Evolutionary conservation across 2,113 vertebrate genomes (phyloP).

Genomic region (Ochotona curzoniae): DNA sequence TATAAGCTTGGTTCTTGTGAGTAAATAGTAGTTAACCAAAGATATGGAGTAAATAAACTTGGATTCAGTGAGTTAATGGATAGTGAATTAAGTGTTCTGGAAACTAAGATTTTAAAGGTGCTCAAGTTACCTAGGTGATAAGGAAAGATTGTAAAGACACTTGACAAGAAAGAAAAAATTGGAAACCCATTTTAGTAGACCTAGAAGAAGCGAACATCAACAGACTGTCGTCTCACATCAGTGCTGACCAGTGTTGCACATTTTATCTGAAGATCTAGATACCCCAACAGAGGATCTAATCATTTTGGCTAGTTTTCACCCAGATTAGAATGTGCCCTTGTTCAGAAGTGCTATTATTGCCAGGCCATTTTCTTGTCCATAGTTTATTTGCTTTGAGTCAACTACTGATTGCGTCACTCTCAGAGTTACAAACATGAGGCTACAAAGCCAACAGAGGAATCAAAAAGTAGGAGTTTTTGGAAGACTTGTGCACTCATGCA

Average conservation of each 20-base stretch:
- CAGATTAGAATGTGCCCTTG: fast-evolving
- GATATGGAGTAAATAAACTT: conserved; percentile 44
- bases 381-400: neutral
- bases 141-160: neutral
- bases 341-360: neutral
- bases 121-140: neutral
- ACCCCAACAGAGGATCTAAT: neutral
- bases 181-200: neutral
- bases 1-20: conserved; percentile 39
- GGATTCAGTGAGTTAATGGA: neutral
- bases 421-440: neutral
- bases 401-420: neutral
- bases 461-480: neutral
- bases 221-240: neutral
- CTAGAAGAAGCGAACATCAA: neutral
- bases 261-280: neutral
- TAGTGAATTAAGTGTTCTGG: neutral
- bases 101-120: neutral
- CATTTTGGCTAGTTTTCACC: neutral
- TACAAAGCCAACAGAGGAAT: neutral
- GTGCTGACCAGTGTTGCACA: neutral
- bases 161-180: conserved; percentile 25
- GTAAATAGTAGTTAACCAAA: conserved; percentile 52
- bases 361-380: neutral
- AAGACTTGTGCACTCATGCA: neutral